Conservation (phyloP, 1,140 invertebrate genomes). For the Microplitis mediator region DNA sequence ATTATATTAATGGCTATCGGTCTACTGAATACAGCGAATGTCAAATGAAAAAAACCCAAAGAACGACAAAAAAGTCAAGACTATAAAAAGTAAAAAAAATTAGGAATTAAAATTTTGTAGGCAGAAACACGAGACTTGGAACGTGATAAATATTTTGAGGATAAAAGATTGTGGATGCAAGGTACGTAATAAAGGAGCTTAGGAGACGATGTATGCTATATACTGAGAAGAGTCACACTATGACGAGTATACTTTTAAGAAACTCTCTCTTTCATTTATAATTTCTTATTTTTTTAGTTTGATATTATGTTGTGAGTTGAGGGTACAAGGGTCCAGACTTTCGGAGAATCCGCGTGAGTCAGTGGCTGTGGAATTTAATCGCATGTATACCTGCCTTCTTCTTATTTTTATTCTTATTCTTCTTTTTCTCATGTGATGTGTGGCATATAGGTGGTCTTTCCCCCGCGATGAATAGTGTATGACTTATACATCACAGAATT, state of each 20-base stretch:
- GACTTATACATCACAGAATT: neutral
- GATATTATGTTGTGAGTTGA: neutral
- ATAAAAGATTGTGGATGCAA: neutral
- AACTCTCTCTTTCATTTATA: neutral
- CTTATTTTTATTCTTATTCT: neutral
- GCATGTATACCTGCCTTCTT: conserved; percentile 18
- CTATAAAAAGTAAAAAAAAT: neutral
- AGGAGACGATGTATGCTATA: too few species aligned
- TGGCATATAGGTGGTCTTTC: neutral
- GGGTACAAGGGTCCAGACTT: conserved; percentile 15
- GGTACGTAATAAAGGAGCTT: conserved; percentile 8
- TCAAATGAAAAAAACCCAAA: neutral
- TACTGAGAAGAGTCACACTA: neutral
- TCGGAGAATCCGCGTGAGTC: conserved; percentile 24
- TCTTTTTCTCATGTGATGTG: neutral
- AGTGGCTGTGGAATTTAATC: conserved; percentile 25
- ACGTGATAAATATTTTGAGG: conserved; percentile 6
- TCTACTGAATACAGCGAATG: too few species aligned
- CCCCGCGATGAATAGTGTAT: too few species aligned
- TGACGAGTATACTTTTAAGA: too few species aligned
- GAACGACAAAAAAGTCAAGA: neutral
- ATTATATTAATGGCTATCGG: neutral
- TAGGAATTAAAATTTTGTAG: neutral
- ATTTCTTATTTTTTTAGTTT: neutral
- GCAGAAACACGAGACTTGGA: conserved; percentile 4